phyloP scores from a whole-genome alignment of 2,113 vertebrate species.

The Coregonus clupeaformis region DNA sequence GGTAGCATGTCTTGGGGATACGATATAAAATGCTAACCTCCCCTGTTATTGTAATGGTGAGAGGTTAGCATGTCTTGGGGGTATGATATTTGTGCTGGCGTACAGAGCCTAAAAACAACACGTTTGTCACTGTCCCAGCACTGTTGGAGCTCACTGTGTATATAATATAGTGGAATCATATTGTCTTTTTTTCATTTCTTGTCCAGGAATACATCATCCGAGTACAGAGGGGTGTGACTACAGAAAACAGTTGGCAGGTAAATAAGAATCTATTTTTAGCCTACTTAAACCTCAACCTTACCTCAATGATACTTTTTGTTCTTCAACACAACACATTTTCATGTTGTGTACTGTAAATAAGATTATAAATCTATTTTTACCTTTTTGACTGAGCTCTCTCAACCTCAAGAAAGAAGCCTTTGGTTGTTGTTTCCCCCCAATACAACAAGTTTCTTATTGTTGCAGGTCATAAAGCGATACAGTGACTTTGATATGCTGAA shows the following conservation, averaged over 20 bases:
- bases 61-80: too few relatives aligned
- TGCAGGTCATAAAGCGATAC: conserved; percentile 93
- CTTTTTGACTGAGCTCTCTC: background rate
- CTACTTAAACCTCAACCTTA: background rate
- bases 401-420: background rate
- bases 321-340: too few relatives aligned
- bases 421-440: background rate
- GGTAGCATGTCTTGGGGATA: too few relatives aligned
- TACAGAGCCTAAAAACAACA: too few relatives aligned
- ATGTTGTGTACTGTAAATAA: background rate
- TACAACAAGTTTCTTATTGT: conserved; percentile 29
- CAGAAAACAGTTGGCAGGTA: conserved; percentile 98
- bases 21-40: too few relatives aligned
- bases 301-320: too few relatives aligned
- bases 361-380: background rate
- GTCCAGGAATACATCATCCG: conserved; percentile 94
- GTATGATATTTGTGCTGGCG: too few relatives aligned
- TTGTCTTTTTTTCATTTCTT: background rate
- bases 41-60: too few relatives aligned
- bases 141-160: too few relatives aligned
- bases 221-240: conserved; percentile 92
- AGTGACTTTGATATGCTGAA: conserved; percentile 97
- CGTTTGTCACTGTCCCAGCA: too few relatives aligned
- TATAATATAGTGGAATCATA: too few relatives aligned
- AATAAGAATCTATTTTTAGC: conserved; percentile 30